phyloP scores from a whole-genome alignment of 2,888 invertebrate genomes.

The Linnaemya vulpina region DNA sequence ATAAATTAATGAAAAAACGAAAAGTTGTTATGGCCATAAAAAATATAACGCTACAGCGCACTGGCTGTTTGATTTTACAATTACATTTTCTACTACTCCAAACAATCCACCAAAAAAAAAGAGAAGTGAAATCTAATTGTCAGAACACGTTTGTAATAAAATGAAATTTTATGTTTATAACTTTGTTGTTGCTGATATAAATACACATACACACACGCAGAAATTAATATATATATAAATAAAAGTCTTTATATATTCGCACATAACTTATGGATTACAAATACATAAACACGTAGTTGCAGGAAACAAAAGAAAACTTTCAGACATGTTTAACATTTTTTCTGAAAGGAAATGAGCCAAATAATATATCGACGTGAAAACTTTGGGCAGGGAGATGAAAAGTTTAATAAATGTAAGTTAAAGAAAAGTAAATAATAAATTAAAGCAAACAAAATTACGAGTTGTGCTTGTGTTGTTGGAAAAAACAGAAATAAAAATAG shows the following conservation, averaged over 20 bases:
- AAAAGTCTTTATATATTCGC: constrained; percentile 31
- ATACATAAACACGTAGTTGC: constrained; percentile 71
- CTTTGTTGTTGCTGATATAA: constrained; percentile 56
- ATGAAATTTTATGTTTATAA: constrained; percentile 70
- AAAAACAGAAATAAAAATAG: not conserved
- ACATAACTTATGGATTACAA: constrained; percentile 68
- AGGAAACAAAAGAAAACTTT: constrained; percentile 45
- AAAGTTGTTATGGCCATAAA: constrained; percentile 34
- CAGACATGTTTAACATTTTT: constrained; percentile 17
- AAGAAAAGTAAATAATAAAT: constrained; percentile 40
- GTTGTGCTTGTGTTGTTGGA: constrained; percentile 4
- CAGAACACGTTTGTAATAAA: constrained; percentile 69
- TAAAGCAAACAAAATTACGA: constrained; percentile 27
- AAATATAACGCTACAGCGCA: not conserved
- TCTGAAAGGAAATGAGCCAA: constrained; percentile 7
- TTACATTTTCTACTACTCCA: constrained; percentile 18
- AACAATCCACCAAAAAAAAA: not conserved
- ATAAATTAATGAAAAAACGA: constrained; percentile 50
- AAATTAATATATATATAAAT: not conserved
- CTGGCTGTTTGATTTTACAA: constrained; percentile 44
- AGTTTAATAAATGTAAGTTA: constrained; percentile 42
- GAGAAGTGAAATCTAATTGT: constrained; percentile 33
- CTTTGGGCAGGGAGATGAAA: not conserved
- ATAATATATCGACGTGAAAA: not conserved
- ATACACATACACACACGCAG: not conserved